Evolutionary conservation across 35 echinoderm and acorn worm species (phyloP), one percentile per base, ranked within the genome.

Genomic region (Ophiothrix spiculata): DNA sequence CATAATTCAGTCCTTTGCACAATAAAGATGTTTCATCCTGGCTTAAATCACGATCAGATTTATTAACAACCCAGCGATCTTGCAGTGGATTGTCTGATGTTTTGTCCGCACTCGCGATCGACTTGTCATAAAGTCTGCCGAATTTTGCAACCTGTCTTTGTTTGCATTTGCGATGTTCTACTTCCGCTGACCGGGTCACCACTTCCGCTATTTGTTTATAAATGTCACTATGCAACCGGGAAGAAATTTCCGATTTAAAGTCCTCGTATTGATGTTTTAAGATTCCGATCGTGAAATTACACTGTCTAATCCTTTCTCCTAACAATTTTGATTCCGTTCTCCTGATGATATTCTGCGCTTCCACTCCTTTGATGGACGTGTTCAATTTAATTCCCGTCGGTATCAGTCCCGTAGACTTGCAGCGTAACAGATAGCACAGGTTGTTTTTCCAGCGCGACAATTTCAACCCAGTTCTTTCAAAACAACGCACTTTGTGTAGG

Each of bases 401-500:
- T 69, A n/a, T 69, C 60, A 69, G 23, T 15, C 60, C 60, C 16
- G 16, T 69, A 12, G 60, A 69, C 60, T 69, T 69, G 60, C 60
- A 69, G 29, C 60, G 60, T 25, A 69, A 69, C 29, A 69, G 60
- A n/a, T 15, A 69, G 29, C 60, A 69, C 60, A 69, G 60, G 29
- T 6, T 69, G 60, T 69, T 69, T n/a, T 69, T 69, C 60, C 60
- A 69, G 29, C 60, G 60, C 29, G 60, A 69, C 29, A 69, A 69
- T 28, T 69, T 69, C 60, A 12, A 12, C 60, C 17, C 17, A 69
- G 60, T 25, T 69, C 60, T 69, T n/a, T 69, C 25, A 15, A 15
- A 69, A 69, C n/a, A 69, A 69, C 60, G 60, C 60, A 69, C 60
- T 69, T 69, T n/a, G 60, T 69, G 60, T 10, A 49, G 42, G 42